Evolutionary conservation across 2,113 vertebrate species (phyloP), one percentile per base, ranked within the genome.

Genomic region (Galemys pyrenaicus): DNA sequence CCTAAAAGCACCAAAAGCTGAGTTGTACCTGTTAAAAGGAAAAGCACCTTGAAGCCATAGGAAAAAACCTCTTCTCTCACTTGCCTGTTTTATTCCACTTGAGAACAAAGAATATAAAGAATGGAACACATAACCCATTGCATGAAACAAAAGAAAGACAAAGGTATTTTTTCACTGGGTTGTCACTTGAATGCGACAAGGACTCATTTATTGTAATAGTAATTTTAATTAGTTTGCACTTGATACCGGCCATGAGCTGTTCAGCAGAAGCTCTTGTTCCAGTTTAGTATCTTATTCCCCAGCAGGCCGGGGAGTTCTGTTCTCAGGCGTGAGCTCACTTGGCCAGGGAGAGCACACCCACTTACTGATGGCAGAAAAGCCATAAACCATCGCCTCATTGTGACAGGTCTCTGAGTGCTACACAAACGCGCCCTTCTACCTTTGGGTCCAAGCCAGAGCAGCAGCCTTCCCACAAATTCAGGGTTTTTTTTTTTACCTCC

Each of bases 21-120:
- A 95, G 73, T 83, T 96, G 94, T 74, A 96, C 73, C 67, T 97
- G 73, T 93, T 96, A 89, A 97, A 96, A 97, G 30, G 92, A 97
- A 94, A 96, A 19, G 0, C 80, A 12, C 39, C 98, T 95, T 92
- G 73, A 97, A 96, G 20, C 85, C 9, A 87, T 96, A n/a, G 84
- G 9, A 11, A 79, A 12, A 75, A 95, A 97, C 94, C 24, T 87
- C 79, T 96, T 73, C 95, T 95, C 96, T 95, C 11, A 83, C 24
- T 32, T 75, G 28, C 39, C 78, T 86, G 17, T 95, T 96, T 96
- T 78, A 95, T 89, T 95, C 54, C 11, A 70, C 11, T 94, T 89
- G 74, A 97, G 94, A 94, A 96, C 94, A 96, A 83, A 90, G 62
- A 60, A 15, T 87, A 89, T 89, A 97, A 97, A 88, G 94, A 98